Percentiles rank a stretch among this genome's conserved stretches.
phyloP scores from a whole-genome alignment of 1,140 invertebrate genomes.

The Drosophila lacertosa region DNA sequence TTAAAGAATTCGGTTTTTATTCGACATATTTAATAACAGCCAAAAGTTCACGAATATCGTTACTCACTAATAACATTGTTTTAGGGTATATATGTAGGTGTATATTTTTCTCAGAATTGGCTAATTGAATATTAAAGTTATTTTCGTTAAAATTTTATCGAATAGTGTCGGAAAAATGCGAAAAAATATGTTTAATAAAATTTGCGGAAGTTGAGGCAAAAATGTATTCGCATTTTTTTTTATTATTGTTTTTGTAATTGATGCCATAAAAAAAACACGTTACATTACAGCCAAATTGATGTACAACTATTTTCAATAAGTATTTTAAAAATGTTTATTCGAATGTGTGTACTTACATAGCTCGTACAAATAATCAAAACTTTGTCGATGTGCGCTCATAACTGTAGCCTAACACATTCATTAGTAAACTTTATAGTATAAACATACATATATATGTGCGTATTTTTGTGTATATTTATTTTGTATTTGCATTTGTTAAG shows the following conservation, averaged over 20 bases:
- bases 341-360: not conserved
- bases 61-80: no score
- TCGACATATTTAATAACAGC: not conserved
- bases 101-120: no score
- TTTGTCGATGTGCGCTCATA: not conserved
- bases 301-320: no score
- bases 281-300: not conserved
- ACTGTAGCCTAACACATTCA: not conserved
- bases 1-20: not conserved
- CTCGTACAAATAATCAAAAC: not conserved
- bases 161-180: no score
- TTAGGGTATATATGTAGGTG: no score
- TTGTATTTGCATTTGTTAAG: slow-evolving; percentile 12
- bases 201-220: no score
- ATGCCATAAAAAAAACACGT: not conserved
- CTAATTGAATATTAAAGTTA: no score
- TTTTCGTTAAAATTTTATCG: no score
- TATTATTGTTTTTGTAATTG: not conserved
- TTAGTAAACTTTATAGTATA: not conserved
- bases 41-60: no score
- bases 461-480: slow-evolving; percentile 9
- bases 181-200: no score
- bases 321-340: no score
- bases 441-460: not conserved
- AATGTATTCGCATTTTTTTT: no score